A percentile compares a stretch with the other conserved stretches of the same genome.
phyloP scores from a whole-genome alignment of 2,888 invertebrate genomes.

The Chesias legatella region DNA sequence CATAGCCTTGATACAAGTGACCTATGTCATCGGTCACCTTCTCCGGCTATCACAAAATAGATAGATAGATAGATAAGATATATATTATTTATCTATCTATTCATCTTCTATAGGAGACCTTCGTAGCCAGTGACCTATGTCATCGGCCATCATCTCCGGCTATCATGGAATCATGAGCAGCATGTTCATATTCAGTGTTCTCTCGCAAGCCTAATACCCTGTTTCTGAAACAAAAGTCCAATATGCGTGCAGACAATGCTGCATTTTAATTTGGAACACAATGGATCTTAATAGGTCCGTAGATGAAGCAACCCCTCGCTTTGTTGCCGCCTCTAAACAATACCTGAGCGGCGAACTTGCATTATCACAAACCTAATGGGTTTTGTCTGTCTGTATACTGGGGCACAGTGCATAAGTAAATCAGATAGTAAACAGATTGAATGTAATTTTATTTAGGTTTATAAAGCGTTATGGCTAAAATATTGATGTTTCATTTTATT shows the following conservation, averaged over 20 bases:
- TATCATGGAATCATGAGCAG: too few species aligned
- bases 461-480: too few species aligned
- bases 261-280: slow-evolving; percentile 79
- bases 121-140: too few species aligned
- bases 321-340: slow-evolving; percentile 73
- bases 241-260: slow-evolving; percentile 66
- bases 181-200: neutral
- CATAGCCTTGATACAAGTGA: too few species aligned
- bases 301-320: slow-evolving; percentile 70
- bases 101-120: too few species aligned
- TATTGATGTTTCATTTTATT: too few species aligned
- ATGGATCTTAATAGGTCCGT: slow-evolving; percentile 71
- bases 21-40: too few species aligned
- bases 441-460: neutral
- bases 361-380: slow-evolving; percentile 76
- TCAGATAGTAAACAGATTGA: neutral
- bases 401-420: slow-evolving; percentile 7
- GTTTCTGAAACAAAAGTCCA: slow-evolving; percentile 52
- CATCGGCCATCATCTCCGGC: too few species aligned
- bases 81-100: too few species aligned
- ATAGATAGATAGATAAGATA: too few species aligned
- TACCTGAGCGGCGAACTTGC: slow-evolving; percentile 75
- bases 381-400: slow-evolving; percentile 64
- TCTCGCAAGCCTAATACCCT: slow-evolving; percentile 21
- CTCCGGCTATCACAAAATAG: too few species aligned